Conservation (phyloP, 2,113 vertebrate genomes). For the Atractosteus spatula region DNA sequence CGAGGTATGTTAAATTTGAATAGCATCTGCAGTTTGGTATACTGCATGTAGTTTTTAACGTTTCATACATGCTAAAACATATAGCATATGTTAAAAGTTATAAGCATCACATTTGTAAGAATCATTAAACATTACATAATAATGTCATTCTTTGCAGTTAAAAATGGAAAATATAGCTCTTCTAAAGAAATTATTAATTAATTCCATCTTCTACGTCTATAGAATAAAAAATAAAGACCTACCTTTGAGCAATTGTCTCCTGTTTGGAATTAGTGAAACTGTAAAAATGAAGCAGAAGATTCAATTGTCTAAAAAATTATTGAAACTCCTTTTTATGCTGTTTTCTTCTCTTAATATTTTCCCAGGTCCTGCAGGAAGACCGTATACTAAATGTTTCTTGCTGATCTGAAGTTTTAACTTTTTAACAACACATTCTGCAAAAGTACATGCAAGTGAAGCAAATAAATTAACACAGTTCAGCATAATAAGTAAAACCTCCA, state of each 20-base stretch:
- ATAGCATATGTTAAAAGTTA: too few species aligned
- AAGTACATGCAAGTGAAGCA: slow-evolving; percentile 1
- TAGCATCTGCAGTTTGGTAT: too few species aligned
- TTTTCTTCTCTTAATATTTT: neutral
- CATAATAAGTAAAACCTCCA: neutral
- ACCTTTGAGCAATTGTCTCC: neutral
- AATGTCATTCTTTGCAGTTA: too few species aligned
- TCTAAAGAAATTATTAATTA: too few species aligned
- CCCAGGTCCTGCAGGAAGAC: neutral
- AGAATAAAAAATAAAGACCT: slow-evolving; percentile 23
- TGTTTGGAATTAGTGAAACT: neutral
- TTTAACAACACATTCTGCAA: slow-evolving; percentile 1
- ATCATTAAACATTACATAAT: too few species aligned
- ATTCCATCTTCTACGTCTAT: slow-evolving; percentile 4
- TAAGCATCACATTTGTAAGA: too few species aligned
- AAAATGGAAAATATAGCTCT: too few species aligned
- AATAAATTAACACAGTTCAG: slow-evolving; percentile 10
- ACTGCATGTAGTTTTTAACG: too few species aligned
- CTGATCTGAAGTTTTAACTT: neutral
- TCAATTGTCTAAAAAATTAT: neutral
- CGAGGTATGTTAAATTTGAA: too few species aligned
- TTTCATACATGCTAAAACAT: too few species aligned
- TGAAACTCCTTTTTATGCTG: neutral
- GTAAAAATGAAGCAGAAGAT: neutral
- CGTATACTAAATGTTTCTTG: neutral